phyloP scores from a whole-genome alignment of 2,888 invertebrate genomes.

The Aleiodes alternator region DNA sequence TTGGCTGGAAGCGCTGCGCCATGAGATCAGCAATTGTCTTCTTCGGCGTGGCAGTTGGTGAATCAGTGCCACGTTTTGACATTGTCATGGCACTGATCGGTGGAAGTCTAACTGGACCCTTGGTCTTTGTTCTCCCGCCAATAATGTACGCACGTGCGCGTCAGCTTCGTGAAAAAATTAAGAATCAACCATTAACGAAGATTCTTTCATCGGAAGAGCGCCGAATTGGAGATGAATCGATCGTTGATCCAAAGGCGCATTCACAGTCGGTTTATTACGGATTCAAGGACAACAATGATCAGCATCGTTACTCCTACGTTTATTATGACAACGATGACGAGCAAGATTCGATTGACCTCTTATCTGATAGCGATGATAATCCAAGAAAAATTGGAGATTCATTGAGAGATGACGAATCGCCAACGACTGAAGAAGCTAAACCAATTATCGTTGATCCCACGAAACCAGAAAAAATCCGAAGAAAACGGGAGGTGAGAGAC shows the following conservation, averaged over 20 bases:
- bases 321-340: constrained; percentile 64
- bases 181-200: constrained; percentile 53
- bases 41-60: constrained; percentile 85
- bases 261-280: constrained; percentile 64
- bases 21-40: constrained; percentile 83
- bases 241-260: constrained; percentile 63
- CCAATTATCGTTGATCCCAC: constrained; percentile 62
- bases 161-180: constrained; percentile 71
- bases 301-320: constrained; percentile 64
- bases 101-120: constrained; percentile 87
- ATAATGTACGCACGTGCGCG: constrained; percentile 85
- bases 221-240: constrained; percentile 50
- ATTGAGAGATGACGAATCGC: constrained; percentile 26
- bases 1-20: constrained; percentile 84
- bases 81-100: constrained; percentile 91
- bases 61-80: constrained; percentile 90
- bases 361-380: constrained; percentile 52
- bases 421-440: constrained; percentile 32
- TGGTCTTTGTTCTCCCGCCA: constrained; percentile 91
- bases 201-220: constrained; percentile 60
- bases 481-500: constrained; percentile 34
- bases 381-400: constrained; percentile 3
- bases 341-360: constrained; percentile 53
- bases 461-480: constrained; percentile 45
- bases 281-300: constrained; percentile 54